These are phyloP conservation scores for Blomia tropicalis DNA, from an alignment of 2,888 invertebrate genomes.

Conservation along the genomic window DNA sequence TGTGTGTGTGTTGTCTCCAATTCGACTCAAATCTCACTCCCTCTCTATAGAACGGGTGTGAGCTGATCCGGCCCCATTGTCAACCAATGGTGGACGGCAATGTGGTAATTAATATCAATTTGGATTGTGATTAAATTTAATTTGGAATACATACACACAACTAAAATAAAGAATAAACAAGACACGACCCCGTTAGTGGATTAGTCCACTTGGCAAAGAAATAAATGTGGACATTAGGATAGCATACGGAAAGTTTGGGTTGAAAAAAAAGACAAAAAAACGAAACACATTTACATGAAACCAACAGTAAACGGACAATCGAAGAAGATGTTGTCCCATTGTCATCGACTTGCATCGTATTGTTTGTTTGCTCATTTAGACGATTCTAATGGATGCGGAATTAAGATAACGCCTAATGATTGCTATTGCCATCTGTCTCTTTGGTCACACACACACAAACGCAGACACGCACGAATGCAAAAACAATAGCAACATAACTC, in stretches of 20 bases:
- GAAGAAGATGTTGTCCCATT: not conserved
- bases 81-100: not conserved
- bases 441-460: no score
- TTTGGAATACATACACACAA: not conserved
- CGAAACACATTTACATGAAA: constrained; percentile 2
- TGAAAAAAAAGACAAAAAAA: not conserved
- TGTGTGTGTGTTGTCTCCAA: no score
- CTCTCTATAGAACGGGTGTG: no score
- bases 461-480: not conserved
- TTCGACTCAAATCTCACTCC: no score
- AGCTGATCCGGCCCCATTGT: no score
- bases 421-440: not conserved
- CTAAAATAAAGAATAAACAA: not conserved
- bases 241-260: not conserved
- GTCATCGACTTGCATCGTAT: not conserved
- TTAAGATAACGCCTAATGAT: constrained; percentile 6
- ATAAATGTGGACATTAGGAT: not conserved
- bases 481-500: no score
- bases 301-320: not conserved
- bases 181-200: no score
- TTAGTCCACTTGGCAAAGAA: not conserved
- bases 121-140: constrained; percentile 9
- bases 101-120: constrained; percentile 8
- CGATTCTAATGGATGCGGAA: constrained; percentile 11
- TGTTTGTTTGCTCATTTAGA: not conserved